Evolutionary conservation across 92 coral and sea anemone species (phyloP).

Genomic region (Heteractis magnifica): DNA sequence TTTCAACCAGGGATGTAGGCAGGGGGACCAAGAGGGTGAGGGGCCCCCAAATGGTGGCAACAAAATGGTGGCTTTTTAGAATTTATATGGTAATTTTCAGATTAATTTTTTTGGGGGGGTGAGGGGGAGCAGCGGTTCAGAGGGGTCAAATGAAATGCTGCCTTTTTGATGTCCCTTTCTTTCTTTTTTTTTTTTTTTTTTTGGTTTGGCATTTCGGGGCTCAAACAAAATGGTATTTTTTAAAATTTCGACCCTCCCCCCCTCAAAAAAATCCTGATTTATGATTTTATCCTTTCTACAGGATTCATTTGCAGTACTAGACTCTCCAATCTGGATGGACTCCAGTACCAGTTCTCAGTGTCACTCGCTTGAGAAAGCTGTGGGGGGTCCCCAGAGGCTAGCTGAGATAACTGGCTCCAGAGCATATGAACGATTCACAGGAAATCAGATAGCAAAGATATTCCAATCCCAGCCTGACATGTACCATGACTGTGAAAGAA

Average conservation of each 20-base stretch:
- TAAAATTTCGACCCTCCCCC: background rate
- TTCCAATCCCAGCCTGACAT: conserved; percentile 66
- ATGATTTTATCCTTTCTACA: conserved; percentile 11
- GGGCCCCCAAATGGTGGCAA: too few species aligned
- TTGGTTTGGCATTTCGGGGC: background rate
- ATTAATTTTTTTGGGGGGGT: too few species aligned
- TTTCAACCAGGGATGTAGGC: too few species aligned
- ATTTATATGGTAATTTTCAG: too few species aligned
- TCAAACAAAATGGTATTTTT: too few species aligned
- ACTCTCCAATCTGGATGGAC: conserved; percentile 99
- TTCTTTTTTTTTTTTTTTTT: too few species aligned
- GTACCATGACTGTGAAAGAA: conserved; percentile 78
- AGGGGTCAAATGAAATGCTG: too few species aligned
- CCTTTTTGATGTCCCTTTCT: too few species aligned
- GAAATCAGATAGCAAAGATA: conserved; percentile 91
- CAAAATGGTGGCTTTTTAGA: too few species aligned
- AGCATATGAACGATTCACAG: conserved; percentile 98
- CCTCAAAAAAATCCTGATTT: background rate
- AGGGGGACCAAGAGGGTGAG: too few species aligned
- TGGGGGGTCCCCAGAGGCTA: conserved; percentile 79
- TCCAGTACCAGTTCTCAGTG: conserved; percentile 88
- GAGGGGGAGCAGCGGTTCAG: too few species aligned
- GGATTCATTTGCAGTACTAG: conserved; percentile 79
- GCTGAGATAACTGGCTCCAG: conserved; percentile 90
- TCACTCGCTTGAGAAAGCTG: conserved; percentile 69